A percentile compares a stretch with the other conserved stretches of the same genome.
These are phyloP conservation scores for Onychomys leucogaster DNA, from an alignment of 2,797 vertebrate genomes.

Conservation along the genomic window DNA sequence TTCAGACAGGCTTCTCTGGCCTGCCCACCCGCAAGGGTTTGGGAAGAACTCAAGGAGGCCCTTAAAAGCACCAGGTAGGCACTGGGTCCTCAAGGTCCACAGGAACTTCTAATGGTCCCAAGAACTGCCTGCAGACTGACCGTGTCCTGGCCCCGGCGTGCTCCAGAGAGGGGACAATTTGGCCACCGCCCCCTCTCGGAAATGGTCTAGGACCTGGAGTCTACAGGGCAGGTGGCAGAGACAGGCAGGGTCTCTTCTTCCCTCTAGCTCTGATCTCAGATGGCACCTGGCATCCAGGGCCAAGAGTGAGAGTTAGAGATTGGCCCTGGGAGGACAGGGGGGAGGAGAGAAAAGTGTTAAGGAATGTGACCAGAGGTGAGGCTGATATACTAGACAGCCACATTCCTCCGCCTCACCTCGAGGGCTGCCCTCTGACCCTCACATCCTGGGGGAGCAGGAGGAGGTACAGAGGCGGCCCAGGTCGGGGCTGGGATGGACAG, in stretches of 20 bases:
- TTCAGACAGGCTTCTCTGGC: background rate
- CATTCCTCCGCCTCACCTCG: conserved; percentile 80
- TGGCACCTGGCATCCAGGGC: background rate
- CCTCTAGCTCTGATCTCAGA: background rate
- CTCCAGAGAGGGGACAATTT: background rate
- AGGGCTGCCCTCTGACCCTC: conserved; percentile 81
- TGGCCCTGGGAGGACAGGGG: background rate
- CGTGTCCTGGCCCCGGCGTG: background rate
- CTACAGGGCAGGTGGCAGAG: background rate
- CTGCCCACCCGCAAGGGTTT: background rate
- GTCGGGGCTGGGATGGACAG: background rate
- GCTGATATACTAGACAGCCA: conserved; percentile 75
- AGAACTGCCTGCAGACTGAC: background rate
- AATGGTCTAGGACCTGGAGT: accelerated
- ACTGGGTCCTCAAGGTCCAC: background rate
- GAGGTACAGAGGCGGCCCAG: background rate
- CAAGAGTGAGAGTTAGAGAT: background rate
- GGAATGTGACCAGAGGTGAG: conserved; percentile 77
- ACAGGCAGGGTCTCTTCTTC: too few relatives aligned
- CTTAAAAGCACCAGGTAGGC: background rate
- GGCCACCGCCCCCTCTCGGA: background rate
- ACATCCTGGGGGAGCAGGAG: background rate
- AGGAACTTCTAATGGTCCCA: background rate
- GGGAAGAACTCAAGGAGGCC: background rate
- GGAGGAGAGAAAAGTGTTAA: conserved; percentile 67